Percentiles rank a stretch among this genome's conserved stretches.
phyloP scores from a whole-genome alignment of 2,797 vertebrate genomes.

The Chromobotia macracanthus region DNA sequence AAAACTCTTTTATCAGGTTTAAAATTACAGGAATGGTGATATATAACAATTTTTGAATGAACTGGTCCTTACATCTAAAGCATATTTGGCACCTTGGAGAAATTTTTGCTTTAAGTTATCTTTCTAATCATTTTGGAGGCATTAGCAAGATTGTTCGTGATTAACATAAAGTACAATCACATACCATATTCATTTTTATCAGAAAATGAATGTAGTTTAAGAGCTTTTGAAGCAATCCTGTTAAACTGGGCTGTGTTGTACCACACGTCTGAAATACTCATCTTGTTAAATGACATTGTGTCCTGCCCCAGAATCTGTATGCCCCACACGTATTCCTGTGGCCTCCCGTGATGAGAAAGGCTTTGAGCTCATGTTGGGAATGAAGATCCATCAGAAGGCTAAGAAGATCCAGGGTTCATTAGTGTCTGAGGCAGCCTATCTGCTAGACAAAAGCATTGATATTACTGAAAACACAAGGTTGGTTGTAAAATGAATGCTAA shows the following conservation, averaged over 20 bases:
- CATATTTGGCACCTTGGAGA: background rate
- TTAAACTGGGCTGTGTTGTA: background rate
- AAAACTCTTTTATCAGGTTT: background rate
- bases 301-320: slow-evolving; percentile 76
- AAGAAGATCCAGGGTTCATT: slow-evolving; percentile 76
- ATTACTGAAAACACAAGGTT: slow-evolving; percentile 81
- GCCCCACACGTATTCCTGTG: slow-evolving; percentile 82
- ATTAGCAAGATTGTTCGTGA: background rate
- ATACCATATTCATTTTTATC: background rate
- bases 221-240: background rate
- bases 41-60: background rate
- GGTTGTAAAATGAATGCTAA: background rate
- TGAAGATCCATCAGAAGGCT: slow-evolving; percentile 79
- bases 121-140: background rate
- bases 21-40: background rate
- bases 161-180: background rate
- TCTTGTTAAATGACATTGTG: slow-evolving; percentile 2
- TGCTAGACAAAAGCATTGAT: slow-evolving; percentile 68
- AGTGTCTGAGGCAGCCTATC: slow-evolving; percentile 72
- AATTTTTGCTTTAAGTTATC: background rate
- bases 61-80: background rate
- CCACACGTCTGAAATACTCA: background rate
- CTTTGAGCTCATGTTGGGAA: slow-evolving; percentile 80
- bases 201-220: background rate
- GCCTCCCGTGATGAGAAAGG: slow-evolving; percentile 83